Evolutionary conservation across 2,797 vertebrate species (phyloP), one percentile per base, ranked within the genome.

Genomic region (Sitta carolinensis): DNA sequence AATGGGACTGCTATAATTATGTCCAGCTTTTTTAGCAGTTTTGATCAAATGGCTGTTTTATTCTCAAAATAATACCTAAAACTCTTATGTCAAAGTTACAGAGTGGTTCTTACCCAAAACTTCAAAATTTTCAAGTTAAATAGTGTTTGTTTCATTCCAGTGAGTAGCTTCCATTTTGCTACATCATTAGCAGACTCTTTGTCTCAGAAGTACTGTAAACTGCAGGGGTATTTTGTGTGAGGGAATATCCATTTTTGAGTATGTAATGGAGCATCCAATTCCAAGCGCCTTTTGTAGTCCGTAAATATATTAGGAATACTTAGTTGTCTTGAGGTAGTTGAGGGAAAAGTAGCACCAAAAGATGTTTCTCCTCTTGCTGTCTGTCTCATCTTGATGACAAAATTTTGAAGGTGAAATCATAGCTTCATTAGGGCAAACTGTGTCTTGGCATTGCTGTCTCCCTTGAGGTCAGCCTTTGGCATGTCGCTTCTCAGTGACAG

Each of bases 401-500:
- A 42, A 11, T 43, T 27, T 77, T 13, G 34, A 58, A 64, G 26
- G 45, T 58, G 57, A 52, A 80, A 20, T 66, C 17, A 11, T 26
- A 64, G 40, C 66, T n/a, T 11, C 9, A 1, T 25, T 74, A 13
- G 50, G 76, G 48, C n/a, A 15, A 19, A 0, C 16, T 74, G 7
- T n/a, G 43, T 3, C 29, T 82, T 82, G 40, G 63, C 72, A 73
- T 17, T 73, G 5, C 3, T 42, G 29, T 13, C 6, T 84, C 5
- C 27, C 86, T 48, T 64, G 54, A 68, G 76, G 14, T 64, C 32
- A 67, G 32, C 45, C 30, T 67, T 67, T 80, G 52, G 5, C 43
- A 5, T 11, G 29, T 16, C 0, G 0, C 29, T 66, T 42, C 11
- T 48, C 3, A 2, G 67, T 5, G 4, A 5, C 16, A 48, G 61